These are phyloP conservation scores for Volucella bombylans DNA, from an alignment of 2,888 invertebrate genomes.

Conservation along the genomic window DNA sequence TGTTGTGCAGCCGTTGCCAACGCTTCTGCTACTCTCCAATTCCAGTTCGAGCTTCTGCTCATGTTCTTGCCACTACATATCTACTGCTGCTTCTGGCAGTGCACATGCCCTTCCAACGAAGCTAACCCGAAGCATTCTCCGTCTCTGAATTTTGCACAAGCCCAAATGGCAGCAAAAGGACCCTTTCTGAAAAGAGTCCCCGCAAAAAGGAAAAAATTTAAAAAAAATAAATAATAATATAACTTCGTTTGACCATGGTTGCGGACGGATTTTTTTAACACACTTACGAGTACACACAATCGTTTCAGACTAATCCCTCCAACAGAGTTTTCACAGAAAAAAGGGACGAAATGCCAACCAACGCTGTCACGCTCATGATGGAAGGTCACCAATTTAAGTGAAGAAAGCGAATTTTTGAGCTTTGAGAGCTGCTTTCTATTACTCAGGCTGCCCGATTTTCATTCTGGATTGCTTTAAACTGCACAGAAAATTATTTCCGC, in stretches of 20 bases:
- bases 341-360: conserved; percentile 41
- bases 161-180: conserved; percentile 40
- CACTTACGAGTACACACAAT: conserved; percentile 63
- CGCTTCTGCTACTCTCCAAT: conserved; percentile 5
- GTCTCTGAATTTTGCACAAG: conserved; percentile 35
- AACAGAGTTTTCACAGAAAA: no score
- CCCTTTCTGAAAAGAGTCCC: not conserved
- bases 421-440: no score
- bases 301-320: conserved; percentile 39
- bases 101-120: conserved; percentile 13
- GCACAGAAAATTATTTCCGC: no score
- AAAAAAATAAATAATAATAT: conserved; percentile 44
- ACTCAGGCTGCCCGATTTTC: no score
- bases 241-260: conserved; percentile 65
- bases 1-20: conserved; percentile 63
- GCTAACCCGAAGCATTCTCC: conserved; percentile 17
- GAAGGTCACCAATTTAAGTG: conserved; percentile 47
- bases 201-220: not conserved
- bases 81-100: conserved; percentile 1
- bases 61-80: conserved; percentile 9
- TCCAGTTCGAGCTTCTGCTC: not conserved
- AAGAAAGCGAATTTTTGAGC: conserved; percentile 50
- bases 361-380: conserved; percentile 57
- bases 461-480: no score
- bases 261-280: conserved; percentile 51